These are phyloP conservation scores for Prosopocoilus inquinatus DNA, from an alignment of 2,888 invertebrate species.

Conservation along the genomic window DNA sequence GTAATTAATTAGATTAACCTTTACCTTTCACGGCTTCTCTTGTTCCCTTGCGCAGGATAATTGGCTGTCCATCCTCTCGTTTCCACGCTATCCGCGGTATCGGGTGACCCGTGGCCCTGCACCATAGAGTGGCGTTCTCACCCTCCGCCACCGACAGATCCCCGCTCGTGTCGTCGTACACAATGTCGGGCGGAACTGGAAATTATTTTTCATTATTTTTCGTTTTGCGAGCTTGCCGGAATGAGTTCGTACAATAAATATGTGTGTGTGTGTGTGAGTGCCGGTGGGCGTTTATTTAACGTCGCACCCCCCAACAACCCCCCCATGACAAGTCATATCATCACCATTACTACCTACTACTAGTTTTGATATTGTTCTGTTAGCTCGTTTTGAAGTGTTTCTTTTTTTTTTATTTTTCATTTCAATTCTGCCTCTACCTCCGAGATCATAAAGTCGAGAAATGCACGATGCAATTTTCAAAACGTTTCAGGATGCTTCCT, in stretches of 20 bases:
- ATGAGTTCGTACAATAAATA: neutral
- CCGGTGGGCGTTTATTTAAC: conserved; percentile 5
- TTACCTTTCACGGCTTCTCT: conserved; percentile 52
- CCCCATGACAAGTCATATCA: too few species aligned
- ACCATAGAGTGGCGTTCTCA: conserved; percentile 70
- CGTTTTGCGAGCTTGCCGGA: conserved; percentile 1
- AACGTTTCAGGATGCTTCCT: too few species aligned
- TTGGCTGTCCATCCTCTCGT: conserved; percentile 58
- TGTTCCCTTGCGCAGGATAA: conserved; percentile 49
- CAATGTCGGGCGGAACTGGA: conserved; percentile 76
- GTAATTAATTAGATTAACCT: neutral
- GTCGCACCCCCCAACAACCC: neutral
- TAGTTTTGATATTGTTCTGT: too few species aligned
- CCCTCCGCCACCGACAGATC: conserved; percentile 73
- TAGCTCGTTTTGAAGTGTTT: too few species aligned
- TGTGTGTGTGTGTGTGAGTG: too few species aligned
- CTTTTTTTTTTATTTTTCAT: too few species aligned
- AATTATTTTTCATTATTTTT: conserved; percentile 14
- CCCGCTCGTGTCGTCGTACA: conserved; percentile 73
- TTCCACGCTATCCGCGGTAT: conserved; percentile 63
- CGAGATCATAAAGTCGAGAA: too few species aligned
- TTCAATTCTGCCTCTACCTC: too few species aligned
- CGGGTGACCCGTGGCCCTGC: conserved; percentile 72
- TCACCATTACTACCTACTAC: too few species aligned
- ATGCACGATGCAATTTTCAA: too few species aligned